phyloP scores from a whole-genome alignment of 2,113 vertebrate species.

The Coturnix japonica region DNA sequence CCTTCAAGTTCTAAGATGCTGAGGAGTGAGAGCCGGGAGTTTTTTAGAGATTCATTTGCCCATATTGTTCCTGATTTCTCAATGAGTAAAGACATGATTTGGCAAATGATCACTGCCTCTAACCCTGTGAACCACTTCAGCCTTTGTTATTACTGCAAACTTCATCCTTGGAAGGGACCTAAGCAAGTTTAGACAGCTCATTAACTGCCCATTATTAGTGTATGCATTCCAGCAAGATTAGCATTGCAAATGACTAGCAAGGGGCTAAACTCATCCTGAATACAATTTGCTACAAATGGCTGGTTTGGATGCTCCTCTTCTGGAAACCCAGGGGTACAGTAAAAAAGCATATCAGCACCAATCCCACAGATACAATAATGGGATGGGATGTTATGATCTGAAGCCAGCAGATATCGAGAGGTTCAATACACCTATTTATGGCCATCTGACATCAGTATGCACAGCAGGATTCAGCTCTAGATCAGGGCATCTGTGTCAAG shows the following conservation, averaged over 20 bases:
- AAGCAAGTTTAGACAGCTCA: background rate
- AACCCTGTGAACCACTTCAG: background rate
- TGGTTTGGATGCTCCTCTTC: background rate
- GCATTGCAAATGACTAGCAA: background rate
- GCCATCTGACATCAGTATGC: background rate
- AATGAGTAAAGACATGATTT: background rate
- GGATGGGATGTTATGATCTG: background rate
- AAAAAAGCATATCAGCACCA: background rate
- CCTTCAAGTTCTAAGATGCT: background rate
- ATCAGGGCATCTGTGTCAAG: background rate
- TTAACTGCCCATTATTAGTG: background rate
- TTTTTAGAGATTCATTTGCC: background rate
- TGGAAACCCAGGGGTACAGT: background rate
- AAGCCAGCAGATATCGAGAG: background rate
- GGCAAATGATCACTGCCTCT: background rate
- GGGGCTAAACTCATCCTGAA: background rate
- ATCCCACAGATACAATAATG: too few species aligned
- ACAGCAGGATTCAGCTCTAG: background rate
- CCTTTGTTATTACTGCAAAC: background rate
- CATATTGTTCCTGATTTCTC: background rate
- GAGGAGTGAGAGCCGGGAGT: background rate
- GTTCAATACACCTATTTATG: background rate
- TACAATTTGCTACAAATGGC: rapidly evolving
- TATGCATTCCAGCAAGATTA: background rate
- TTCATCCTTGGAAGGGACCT: background rate